A percentile compares a stretch with the other conserved stretches of the same genome.
Conservation (phyloP, 2,888 invertebrate genomes). For the Hydropsyche betteni region DNA sequence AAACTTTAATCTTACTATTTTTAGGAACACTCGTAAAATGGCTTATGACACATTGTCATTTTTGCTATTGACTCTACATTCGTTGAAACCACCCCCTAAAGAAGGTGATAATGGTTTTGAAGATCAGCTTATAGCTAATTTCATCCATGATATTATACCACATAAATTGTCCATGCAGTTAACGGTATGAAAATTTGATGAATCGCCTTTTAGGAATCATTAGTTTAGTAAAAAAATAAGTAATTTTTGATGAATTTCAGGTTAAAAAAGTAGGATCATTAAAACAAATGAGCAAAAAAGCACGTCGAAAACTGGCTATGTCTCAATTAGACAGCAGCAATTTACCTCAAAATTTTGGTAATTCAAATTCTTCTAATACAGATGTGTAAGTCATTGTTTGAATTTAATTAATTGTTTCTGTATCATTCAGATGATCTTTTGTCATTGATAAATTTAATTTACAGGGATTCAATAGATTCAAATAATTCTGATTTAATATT, state of each 20-base stretch:
- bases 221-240: neutral
- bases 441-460: neutral
- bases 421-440: too few relatives aligned
- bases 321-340: conserved; percentile 55
- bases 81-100: conserved; percentile 45
- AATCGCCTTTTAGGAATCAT: neutral
- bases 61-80: conserved; percentile 37
- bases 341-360: conserved; percentile 21
- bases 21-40: conserved; percentile 43
- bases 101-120: conserved; percentile 45
- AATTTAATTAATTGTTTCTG: too few relatives aligned
- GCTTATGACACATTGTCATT: conserved; percentile 41
- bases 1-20: neutral
- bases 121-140: conserved; percentile 43
- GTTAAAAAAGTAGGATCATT: conserved; percentile 53
- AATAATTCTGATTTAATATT: conserved; percentile 41
- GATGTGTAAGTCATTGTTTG: neutral
- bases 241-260: conserved; percentile 29
- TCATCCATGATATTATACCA: conserved; percentile 42
- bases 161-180: conserved; percentile 42
- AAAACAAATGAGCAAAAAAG: conserved; percentile 56
- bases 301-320: conserved; percentile 55
- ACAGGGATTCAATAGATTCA: neutral
- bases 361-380: neutral
- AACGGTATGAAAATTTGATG: conserved; percentile 31